Percentiles rank a stretch among this genome's conserved stretches.
Conservation (phyloP, 2,797 vertebrate species). For the Liparis tanakae region DNA sequence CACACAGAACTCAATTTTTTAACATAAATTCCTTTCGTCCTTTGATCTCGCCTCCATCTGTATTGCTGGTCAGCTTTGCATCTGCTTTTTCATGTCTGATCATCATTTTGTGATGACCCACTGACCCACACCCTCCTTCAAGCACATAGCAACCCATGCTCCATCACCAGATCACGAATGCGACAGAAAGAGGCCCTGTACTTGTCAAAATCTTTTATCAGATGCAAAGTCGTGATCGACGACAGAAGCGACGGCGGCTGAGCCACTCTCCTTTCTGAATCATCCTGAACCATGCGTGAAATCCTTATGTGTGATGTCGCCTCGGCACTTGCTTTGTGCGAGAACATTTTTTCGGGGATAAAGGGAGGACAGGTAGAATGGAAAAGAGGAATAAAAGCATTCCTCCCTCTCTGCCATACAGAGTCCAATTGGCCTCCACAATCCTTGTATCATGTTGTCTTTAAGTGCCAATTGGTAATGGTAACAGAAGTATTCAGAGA, state of each 20-base stretch:
- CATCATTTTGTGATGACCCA: constrained; percentile 27
- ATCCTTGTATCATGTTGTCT: background rate
- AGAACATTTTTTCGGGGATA: constrained; percentile 10
- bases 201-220: constrained; percentile 62
- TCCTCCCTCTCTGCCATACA: background rate
- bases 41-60: constrained; percentile 38
- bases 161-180: constrained; percentile 26
- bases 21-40: constrained; percentile 9
- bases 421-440: background rate
- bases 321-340: background rate
- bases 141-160: constrained; percentile 10
- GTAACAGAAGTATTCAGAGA: background rate
- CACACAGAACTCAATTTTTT: constrained; percentile 8
- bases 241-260: constrained; percentile 6
- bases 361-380: constrained; percentile 1
- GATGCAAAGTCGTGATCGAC: constrained; percentile 40
- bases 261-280: constrained; percentile 17
- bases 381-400: constrained; percentile 9
- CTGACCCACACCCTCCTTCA: background rate
- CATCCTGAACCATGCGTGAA: constrained; percentile 9
- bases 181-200: constrained; percentile 56
- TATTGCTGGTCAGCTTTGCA: constrained; percentile 11
- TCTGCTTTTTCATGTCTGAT: constrained; percentile 26
- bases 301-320: constrained; percentile 20
- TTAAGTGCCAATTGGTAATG: background rate